Percentiles rank a stretch among this genome's conserved stretches.
Conservation (phyloP, 1,140 invertebrate species). For the Drosophila biarmipes region DNA sequence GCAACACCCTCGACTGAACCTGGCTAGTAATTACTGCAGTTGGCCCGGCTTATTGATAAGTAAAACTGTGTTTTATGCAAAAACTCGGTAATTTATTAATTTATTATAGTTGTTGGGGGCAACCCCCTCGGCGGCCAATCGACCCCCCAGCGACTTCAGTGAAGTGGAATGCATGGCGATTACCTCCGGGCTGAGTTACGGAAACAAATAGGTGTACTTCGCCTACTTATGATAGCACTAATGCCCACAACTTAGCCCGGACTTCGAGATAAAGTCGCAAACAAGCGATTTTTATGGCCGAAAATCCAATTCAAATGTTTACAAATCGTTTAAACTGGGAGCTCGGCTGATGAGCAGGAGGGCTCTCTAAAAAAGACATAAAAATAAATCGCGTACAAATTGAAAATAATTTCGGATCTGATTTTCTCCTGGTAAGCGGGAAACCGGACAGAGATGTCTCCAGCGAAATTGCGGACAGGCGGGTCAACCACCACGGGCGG, state of each 20-base stretch:
- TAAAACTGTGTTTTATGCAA: slow-evolving; percentile 70
- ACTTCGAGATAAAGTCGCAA: slow-evolving; percentile 70
- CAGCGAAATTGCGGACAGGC: slow-evolving; percentile 64
- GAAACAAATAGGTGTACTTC: slow-evolving; percentile 69
- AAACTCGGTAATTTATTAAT: slow-evolving; percentile 78
- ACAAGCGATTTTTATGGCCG: slow-evolving; percentile 77
- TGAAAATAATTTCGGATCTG: slow-evolving; percentile 84
- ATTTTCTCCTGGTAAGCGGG: slow-evolving; percentile 67
- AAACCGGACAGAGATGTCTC: slow-evolving; percentile 70
- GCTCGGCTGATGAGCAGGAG: slow-evolving; percentile 16
- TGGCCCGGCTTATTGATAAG: slow-evolving; percentile 67
- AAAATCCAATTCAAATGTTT: slow-evolving; percentile 84
- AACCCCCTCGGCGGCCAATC: slow-evolving; percentile 17
- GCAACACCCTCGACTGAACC: slow-evolving; percentile 27
- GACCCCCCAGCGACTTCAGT: slow-evolving; percentile 26
- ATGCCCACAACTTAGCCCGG: slow-evolving; percentile 58
- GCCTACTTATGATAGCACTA: slow-evolving; percentile 49
- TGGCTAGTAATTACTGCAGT: slow-evolving; percentile 61
- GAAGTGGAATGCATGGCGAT: slow-evolving; percentile 73
- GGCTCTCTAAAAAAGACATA: slow-evolving; percentile 67
- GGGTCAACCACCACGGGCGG: slow-evolving; percentile 64
- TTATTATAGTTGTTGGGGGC: slow-evolving; percentile 68
- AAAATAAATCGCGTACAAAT: slow-evolving; percentile 85
- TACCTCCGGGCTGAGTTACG: slow-evolving; percentile 46
- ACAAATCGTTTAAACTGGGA: slow-evolving; percentile 78